Evolutionary conservation across 1,140 invertebrate genomes (phyloP), one percentile per base, ranked within the genome.

Genomic region (Drosophila repletoides): DNA sequence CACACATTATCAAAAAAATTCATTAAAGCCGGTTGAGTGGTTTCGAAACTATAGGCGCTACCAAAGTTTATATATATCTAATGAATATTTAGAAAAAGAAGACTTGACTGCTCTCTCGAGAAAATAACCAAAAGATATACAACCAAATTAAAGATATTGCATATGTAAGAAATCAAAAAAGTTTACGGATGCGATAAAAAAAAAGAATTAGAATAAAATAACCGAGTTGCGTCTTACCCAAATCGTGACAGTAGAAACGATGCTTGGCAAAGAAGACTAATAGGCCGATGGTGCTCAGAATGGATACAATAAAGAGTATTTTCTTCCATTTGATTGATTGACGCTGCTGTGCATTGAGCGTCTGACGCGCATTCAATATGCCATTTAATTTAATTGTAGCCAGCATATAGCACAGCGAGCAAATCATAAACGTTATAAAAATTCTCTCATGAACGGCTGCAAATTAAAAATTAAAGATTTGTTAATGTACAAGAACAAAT

Each of bases 381-480:
- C 52, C 59, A 41, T 88, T 83, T 34, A 90, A 49, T 53, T 90
- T 90, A 28, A 90, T 89, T 9, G 89, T 90, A 19, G 87, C 87
- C 68, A 97, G 90, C 96, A 97, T 97, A 84, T 97, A 96, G 58
- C 93, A 92, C 53, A 97, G 90, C 22, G 96, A 96, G 58, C 95
- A 94, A 63, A 96, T 91, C 97, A 98, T 98, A 90, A 98, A 98
- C 52, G 95, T 92, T 72, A 98, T 96, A 91, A 98, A 98, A 77
- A 98, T 95, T 91, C 97, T 97, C 90, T 97, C 96, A 91, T 97
- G 97, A 41, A 97, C 92, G 77, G 96, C 96, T 97, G 91, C 56
- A 95, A 95, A 65, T 21, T 19, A 10, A 53, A 40, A 26, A 17
- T 5, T 34, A 10, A n/a, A n/a, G n/a, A n/a, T n/a, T n/a, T n/a